Percentiles rank a stretch among this genome's conserved stretches.
These are phyloP conservation scores for Pentamera pediparva DNA, from an alignment of 53 echinoderm and acorn worm species.

Conservation along the genomic window DNA sequence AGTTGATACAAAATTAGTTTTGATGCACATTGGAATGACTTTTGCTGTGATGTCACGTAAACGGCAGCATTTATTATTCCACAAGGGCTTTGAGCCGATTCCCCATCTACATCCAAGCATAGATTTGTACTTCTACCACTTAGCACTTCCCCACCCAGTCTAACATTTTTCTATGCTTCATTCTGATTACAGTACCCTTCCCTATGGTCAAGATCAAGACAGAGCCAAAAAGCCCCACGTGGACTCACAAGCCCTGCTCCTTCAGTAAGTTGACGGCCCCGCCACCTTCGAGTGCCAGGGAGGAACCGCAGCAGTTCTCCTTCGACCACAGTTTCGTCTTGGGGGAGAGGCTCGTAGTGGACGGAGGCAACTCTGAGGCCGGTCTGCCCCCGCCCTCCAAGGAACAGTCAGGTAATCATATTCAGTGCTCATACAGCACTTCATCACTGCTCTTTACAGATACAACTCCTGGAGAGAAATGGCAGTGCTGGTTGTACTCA, in stretches of 20 bases:
- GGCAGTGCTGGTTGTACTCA: too few relatives aligned
- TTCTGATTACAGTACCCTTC: slow-evolving; percentile 65
- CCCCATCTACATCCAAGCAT: too few relatives aligned
- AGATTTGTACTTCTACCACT: too few relatives aligned
- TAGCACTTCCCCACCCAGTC: too few relatives aligned
- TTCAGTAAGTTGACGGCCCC: slow-evolving; percentile 67
- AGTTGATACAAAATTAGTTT: too few relatives aligned
- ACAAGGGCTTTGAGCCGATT: too few relatives aligned
- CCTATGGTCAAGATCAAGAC: slow-evolving; percentile 80
- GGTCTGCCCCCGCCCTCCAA: slow-evolving; percentile 47
- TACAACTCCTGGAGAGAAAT: too few relatives aligned
- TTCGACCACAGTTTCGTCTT: slow-evolving; percentile 90
- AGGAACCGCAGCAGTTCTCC: slow-evolving; percentile 61
- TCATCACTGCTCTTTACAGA: too few relatives aligned
- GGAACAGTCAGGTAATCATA: slow-evolving; percentile 36
- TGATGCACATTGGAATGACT: too few relatives aligned
- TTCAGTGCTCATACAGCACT: too few relatives aligned
- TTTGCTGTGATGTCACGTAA: too few relatives aligned
- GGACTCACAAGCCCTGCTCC: slow-evolving; percentile 92
- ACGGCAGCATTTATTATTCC: too few relatives aligned
- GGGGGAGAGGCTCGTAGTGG: slow-evolving; percentile 91
- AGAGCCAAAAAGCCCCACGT: slow-evolving; percentile 89
- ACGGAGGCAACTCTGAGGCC: slow-evolving; percentile 36
- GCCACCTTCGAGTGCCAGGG: slow-evolving; percentile 38
- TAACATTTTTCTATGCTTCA: neutral